Conservation (phyloP, 2,888 invertebrate species). For the Corythucha ciliata region DNA sequence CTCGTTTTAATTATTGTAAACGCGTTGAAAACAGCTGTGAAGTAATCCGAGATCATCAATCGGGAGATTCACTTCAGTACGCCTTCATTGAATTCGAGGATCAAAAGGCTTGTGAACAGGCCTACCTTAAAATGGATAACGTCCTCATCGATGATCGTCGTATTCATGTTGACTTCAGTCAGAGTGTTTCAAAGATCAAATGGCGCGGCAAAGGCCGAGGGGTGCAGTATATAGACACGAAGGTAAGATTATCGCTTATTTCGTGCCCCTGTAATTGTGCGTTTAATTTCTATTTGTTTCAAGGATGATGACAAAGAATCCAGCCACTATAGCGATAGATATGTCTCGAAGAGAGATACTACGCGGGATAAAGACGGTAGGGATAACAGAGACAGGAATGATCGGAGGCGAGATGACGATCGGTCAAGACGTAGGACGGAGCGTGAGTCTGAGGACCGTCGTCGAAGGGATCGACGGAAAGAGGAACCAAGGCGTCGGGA, state of each 20-base stretch:
- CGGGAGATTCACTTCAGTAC: conserved; percentile 92
- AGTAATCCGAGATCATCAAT: conserved; percentile 87
- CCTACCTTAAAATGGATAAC: conserved; percentile 99
- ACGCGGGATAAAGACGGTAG: conserved; percentile 13
- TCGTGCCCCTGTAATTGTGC: too few relatives aligned
- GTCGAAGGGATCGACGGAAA: conserved; percentile 13
- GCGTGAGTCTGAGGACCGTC: neutral
- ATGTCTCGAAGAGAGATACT: too few relatives aligned
- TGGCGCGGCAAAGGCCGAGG: conserved; percentile 85
- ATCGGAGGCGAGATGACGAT: conserved; percentile 12
- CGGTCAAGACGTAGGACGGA: neutral
- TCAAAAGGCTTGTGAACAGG: conserved; percentile 86
- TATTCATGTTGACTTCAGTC: conserved; percentile 99
- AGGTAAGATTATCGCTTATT: too few relatives aligned
- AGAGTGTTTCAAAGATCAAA: conserved; percentile 89
- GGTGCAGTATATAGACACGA: conserved; percentile 49
- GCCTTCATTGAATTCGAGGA: conserved; percentile 97
- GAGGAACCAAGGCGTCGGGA: conserved; percentile 16
- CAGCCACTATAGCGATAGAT: conserved; percentile 12
- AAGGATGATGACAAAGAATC: conserved; percentile 16
- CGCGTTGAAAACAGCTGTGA: conserved; percentile 59
- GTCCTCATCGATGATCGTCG: conserved; percentile 96
- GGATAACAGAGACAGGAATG: conserved; percentile 12
- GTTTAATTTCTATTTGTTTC: too few relatives aligned
- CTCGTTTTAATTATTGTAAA: neutral